Evolutionary conservation across 1,140 invertebrate species (phyloP).

Genomic region (Metaphire vulgaris): DNA sequence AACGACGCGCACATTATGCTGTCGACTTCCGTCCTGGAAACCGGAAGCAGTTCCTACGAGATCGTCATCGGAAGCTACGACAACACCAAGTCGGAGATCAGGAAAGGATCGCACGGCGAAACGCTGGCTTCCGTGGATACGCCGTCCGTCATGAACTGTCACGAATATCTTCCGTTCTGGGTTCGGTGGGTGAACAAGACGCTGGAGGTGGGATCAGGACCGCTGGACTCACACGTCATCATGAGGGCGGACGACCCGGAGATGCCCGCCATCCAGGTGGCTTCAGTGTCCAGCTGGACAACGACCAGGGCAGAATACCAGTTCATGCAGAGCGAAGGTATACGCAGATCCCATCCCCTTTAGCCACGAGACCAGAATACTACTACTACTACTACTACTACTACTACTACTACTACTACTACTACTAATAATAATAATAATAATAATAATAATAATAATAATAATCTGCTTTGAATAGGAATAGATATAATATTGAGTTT

Average conservation of each 20-base stretch:
- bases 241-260: neutral
- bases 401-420: no score
- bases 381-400: no score
- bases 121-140: neutral
- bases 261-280: neutral
- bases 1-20: constrained; percentile 15
- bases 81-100: neutral
- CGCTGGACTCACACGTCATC: neutral
- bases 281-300: neutral
- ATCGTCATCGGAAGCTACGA: neutral
- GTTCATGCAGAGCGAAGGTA: neutral
- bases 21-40: neutral
- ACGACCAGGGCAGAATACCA: neutral
- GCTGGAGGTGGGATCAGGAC: neutral
- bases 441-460: no score
- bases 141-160: constrained; percentile 10
- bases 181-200: constrained; percentile 1
- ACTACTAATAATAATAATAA: no score
- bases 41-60: neutral
- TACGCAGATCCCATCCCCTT: no score
- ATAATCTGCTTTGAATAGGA: no score
- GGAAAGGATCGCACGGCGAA: neutral
- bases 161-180: constrained; percentile 8
- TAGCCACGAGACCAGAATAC: no score
- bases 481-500: no score